Conservation (phyloP, 2,113 vertebrate genomes). For the Carassius carassius region DNA sequence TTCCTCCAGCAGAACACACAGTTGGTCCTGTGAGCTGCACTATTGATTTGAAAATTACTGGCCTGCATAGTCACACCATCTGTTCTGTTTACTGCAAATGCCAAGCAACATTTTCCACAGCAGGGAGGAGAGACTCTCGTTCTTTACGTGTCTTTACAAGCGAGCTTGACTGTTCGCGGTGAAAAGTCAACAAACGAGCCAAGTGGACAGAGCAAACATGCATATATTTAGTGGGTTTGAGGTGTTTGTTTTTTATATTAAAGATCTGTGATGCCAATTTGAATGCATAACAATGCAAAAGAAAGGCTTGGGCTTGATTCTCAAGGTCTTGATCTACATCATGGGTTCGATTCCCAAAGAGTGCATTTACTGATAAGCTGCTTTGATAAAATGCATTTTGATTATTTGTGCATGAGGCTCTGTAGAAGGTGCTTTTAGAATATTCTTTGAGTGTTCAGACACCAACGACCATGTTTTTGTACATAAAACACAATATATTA, state of each 20-base stretch:
- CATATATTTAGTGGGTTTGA: neutral
- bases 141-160: slow-evolving; percentile 36
- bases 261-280: neutral
- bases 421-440: neutral
- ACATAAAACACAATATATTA: neutral
- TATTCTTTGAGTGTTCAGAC: neutral
- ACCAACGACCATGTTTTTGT: neutral
- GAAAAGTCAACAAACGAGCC: slow-evolving; percentile 33
- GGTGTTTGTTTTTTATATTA: slow-evolving; percentile 13
- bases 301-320: neutral
- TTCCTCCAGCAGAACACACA: slow-evolving; percentile 83
- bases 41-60: slow-evolving; percentile 88
- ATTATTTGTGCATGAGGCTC: neutral
- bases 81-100: slow-evolving; percentile 77
- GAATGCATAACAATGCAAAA: neutral
- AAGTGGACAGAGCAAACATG: slow-evolving; percentile 39
- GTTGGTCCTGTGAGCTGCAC: slow-evolving; percentile 83
- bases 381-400: neutral
- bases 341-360: neutral
- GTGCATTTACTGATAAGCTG: neutral
- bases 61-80: slow-evolving; percentile 88
- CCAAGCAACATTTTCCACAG: slow-evolving; percentile 72
- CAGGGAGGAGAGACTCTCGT: slow-evolving; percentile 37
- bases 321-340: neutral
- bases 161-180: neutral